Evolutionary conservation across 35 echinoderm and acorn worm genomes (phyloP).

Genomic region (Anneissia japonica): DNA sequence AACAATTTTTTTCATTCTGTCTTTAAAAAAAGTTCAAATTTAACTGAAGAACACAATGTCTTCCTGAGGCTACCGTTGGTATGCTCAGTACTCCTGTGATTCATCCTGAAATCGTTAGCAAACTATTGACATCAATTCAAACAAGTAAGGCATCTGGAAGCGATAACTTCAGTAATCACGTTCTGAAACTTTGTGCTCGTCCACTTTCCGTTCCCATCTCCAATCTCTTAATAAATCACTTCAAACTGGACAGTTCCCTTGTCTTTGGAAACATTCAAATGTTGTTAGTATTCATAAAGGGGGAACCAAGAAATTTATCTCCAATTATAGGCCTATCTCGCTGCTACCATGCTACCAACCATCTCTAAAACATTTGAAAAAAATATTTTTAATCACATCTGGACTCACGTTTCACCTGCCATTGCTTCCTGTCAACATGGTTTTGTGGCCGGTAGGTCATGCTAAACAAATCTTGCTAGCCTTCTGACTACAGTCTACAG

Average conservation of each 20-base stretch:
- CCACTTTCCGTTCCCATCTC: background rate
- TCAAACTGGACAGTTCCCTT: background rate
- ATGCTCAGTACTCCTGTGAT: background rate
- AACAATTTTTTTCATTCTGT: background rate
- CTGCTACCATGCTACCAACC: background rate
- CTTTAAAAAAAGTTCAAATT: background rate
- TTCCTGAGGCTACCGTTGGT: background rate
- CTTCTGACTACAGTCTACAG: background rate
- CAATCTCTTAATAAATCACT: background rate
- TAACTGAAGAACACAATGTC: background rate
- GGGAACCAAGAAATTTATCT: background rate
- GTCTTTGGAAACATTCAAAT: background rate
- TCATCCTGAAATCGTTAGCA: background rate
- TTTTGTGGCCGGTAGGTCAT: background rate
- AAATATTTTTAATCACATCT: background rate
- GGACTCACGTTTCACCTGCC: background rate
- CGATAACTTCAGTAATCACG: background rate
- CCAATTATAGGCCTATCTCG: background rate
- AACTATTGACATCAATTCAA: background rate
- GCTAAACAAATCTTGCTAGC: background rate
- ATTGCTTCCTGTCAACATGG: slow-evolving; percentile 1
- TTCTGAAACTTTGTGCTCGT: background rate
- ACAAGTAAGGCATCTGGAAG: background rate
- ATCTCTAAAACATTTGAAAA: background rate
- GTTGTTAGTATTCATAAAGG: background rate